These are phyloP conservation scores for Lanius collurio DNA, from an alignment of 2,113 vertebrate species.

Conservation along the genomic window DNA sequence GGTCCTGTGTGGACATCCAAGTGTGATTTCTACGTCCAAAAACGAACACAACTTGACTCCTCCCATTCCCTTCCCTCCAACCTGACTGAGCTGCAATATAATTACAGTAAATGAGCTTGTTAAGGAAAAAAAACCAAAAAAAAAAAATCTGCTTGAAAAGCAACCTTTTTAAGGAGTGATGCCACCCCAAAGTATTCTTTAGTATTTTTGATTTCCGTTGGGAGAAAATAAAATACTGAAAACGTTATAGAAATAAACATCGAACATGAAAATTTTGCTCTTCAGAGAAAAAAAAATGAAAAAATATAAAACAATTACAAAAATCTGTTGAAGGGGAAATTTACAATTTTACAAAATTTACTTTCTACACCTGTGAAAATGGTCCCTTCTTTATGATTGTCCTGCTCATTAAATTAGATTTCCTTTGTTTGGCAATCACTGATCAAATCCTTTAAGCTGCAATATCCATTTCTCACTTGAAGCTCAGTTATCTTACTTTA, in stretches of 20 bases:
- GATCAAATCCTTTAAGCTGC: background rate
- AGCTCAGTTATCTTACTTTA: background rate
- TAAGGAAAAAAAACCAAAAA: background rate
- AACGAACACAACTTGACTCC: background rate
- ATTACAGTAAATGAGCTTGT: background rate
- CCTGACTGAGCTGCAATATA: background rate
- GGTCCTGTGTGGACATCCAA: rapidly evolving
- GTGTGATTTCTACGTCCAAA: background rate
- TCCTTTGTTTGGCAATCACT: background rate
- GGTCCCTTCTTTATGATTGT: background rate
- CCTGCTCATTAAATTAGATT: background rate
- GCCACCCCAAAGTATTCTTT: background rate
- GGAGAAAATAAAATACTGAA: rapidly evolving
- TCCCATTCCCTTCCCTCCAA: background rate
- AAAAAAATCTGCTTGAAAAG: background rate
- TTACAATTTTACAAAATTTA: background rate
- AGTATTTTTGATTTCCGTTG: background rate
- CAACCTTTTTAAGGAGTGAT: background rate
- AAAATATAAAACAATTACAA: background rate
- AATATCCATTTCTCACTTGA: background rate
- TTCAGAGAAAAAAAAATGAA: background rate
- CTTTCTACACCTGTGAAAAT: background rate
- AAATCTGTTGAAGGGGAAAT: background rate
- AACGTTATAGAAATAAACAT: background rate
- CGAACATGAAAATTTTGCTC: background rate